phyloP scores from a whole-genome alignment of 2,113 vertebrate species.

The Otolemur garnettii region DNA sequence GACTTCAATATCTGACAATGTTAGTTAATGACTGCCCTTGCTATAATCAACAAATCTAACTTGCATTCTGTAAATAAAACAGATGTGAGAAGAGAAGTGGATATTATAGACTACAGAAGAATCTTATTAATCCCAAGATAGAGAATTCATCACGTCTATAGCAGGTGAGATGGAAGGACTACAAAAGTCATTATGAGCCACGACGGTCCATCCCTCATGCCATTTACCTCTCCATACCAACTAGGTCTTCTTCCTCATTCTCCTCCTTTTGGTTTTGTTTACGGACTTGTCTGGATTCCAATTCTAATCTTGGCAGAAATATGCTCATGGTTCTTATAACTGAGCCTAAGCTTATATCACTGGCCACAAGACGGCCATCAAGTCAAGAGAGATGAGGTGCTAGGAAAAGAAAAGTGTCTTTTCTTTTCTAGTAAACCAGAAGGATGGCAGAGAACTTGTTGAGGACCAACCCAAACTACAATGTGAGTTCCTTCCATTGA shows the following conservation, averaged over 20 bases:
- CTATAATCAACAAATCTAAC: neutral
- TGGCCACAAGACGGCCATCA: too few relatives aligned
- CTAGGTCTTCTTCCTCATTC: neutral
- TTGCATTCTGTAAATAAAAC: neutral
- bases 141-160: neutral
- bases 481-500: too few relatives aligned
- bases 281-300: neutral
- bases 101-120: neutral
- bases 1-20: neutral
- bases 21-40: neutral
- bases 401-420: too few relatives aligned
- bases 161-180: neutral
- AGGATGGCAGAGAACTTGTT: too few relatives aligned
- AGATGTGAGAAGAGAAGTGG: neutral
- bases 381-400: too few relatives aligned
- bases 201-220: neutral
- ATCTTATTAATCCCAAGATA: neutral
- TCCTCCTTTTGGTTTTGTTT: neutral
- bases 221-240: neutral
- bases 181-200: neutral
- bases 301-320: neutral
- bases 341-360: too few relatives aligned
- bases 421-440: too few relatives aligned
- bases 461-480: too few relatives aligned
- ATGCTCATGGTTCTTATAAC: neutral